These are phyloP conservation scores for Spodoptera frugiperda DNA, from an alignment of 1,140 invertebrate species.

Conservation along the genomic window DNA sequence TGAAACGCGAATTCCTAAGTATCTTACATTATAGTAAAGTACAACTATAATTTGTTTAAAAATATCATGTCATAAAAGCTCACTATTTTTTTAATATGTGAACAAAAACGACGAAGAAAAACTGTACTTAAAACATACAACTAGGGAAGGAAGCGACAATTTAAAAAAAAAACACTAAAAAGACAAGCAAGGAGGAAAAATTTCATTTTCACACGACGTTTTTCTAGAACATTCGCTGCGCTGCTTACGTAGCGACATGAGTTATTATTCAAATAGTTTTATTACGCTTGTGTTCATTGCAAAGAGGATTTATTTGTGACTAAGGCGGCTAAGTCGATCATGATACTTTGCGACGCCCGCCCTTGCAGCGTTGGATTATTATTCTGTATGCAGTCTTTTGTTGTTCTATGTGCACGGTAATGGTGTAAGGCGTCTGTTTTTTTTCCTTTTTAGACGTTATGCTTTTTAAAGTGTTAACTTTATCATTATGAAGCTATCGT, in stretches of 20 bases:
- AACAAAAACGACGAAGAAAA: not conserved
- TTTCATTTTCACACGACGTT: slow-evolving; percentile 42
- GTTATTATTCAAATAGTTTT: slow-evolving; percentile 57
- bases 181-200: slow-evolving; percentile 31
- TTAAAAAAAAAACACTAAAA: slow-evolving; percentile 39
- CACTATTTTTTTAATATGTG: not conserved
- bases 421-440: too few species aligned
- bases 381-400: not conserved
- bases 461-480: too few species aligned
- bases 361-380: slow-evolving; percentile 12
- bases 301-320: slow-evolving; percentile 40
- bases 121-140: not conserved
- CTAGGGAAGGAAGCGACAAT: not conserved
- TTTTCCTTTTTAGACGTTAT: too few species aligned
- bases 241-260: slow-evolving; percentile 28
- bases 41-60: not conserved
- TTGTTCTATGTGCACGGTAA: too few species aligned
- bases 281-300: slow-evolving; percentile 49
- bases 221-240: slow-evolving; percentile 37
- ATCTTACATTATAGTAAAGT: too few species aligned
- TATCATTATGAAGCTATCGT: too few species aligned
- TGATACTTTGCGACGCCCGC: slow-evolving; percentile 12
- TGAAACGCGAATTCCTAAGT: too few species aligned
- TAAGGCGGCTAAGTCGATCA: slow-evolving; percentile 42
- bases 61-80: not conserved